phyloP scores from a whole-genome alignment of 1,140 invertebrate genomes.

The Calliphora vicina region DNA sequence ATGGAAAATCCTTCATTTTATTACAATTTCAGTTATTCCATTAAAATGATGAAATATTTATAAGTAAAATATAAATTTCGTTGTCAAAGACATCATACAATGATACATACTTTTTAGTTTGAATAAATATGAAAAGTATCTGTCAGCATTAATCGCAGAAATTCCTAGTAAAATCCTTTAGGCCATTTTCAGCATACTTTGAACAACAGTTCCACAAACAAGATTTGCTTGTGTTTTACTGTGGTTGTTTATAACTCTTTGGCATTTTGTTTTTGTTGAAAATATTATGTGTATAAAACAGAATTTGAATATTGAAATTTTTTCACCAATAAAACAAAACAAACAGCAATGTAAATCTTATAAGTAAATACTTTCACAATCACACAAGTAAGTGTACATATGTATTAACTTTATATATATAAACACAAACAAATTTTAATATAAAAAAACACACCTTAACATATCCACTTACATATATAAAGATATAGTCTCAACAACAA shows the following conservation, averaged over 20 bases:
- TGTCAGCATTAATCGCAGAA: slow-evolving; percentile 7
- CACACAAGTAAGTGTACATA: too few relatives aligned
- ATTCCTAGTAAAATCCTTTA: not conserved
- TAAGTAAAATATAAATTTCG: not conserved
- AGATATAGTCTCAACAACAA: not conserved
- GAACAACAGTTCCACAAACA: not conserved
- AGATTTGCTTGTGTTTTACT: not conserved
- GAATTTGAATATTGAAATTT: not conserved
- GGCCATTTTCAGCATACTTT: not conserved
- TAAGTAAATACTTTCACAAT: too few relatives aligned
- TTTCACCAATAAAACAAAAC: not conserved
- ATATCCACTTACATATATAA: too few relatives aligned
- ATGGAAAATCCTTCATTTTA: too few relatives aligned
- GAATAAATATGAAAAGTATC: not conserved
- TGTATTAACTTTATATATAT: too few relatives aligned
- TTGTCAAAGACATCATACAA: not conserved
- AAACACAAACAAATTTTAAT: too few relatives aligned
- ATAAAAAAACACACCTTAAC: too few relatives aligned
- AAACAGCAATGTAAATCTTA: too few relatives aligned
- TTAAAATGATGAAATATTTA: not conserved
- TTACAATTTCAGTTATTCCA: too few relatives aligned
- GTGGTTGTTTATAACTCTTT: not conserved
- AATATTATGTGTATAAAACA: not conserved
- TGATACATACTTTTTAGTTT: not conserved
- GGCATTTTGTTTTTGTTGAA: not conserved